Evolutionary conservation across 2,113 vertebrate species (phyloP).

Genomic region (Macquaria ambigua): DNA sequence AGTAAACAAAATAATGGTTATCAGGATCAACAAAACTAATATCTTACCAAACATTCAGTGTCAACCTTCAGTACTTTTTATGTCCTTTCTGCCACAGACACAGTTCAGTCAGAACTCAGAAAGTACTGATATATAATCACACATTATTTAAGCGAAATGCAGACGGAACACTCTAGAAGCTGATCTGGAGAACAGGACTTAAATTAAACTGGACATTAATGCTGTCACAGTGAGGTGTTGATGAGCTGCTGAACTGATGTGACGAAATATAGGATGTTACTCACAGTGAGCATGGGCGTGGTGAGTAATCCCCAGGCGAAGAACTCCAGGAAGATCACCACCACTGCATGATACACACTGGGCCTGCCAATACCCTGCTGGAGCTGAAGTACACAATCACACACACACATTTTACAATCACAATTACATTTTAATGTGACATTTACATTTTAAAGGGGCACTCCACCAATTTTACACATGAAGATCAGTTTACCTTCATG

Average conservation of each 20-base stretch:
- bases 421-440: neutral
- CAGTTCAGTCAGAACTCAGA: neutral
- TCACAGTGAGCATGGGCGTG: slow-evolving; percentile 94
- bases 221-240: neutral
- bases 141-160: no score
- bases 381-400: slow-evolving; percentile 74
- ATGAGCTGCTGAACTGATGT: neutral
- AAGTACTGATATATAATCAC: no score
- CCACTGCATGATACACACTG: slow-evolving; percentile 92
- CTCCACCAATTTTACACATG: neutral
- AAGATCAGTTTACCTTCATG: neutral
- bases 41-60: neutral
- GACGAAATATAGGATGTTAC: slow-evolving; percentile 66
- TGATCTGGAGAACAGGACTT: neutral
- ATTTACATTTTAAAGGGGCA: neutral
- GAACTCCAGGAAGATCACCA: slow-evolving; percentile 98
- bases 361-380: slow-evolving; percentile 90
- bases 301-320: slow-evolving; percentile 98
- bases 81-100: neutral
- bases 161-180: neutral
- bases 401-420: neutral
- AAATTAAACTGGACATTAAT: neutral
- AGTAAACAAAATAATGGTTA: no score
- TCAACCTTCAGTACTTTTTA: neutral
- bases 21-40: neutral